Base-by-base conservation (phyloP, 2,888 invertebrate species). In the Stenodema calcarata region DNA sequence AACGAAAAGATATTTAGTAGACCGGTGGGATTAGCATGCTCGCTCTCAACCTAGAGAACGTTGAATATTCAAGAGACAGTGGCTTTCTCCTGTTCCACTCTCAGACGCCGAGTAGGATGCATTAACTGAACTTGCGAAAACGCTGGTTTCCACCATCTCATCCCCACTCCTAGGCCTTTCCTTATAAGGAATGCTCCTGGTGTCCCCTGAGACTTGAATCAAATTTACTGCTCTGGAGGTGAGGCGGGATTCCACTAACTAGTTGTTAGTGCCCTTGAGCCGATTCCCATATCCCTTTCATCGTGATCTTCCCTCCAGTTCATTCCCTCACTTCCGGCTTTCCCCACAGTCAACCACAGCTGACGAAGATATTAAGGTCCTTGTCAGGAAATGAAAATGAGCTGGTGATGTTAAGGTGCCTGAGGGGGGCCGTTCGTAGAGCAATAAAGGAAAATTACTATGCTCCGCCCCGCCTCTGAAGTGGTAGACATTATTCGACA, bases 401-500 rank as follows among this genome's bases (percentile, higher is more conserved):
- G 35, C 73, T n/a, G 73, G 35, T 7, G 73, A 73, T 73, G 73
- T 35, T 73, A 28, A 73, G 41, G 35, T 28, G 73, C 70, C 70
- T 30, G 28, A 70, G 70, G 70, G 70, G 28, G 30, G 30, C 28
- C 35, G 35, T 73, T 30, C 35, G 73, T 73, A 11, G 35, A 73
- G 73, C 73, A 73, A 73, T 73, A 73, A 73, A 35, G 73, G 73
- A 73, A 73, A 73, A 73, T 73, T 73, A 73, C 73, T 73, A 73
- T 18, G 23, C 62, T 4, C 62, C 62, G n/a, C 16, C 50, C n/a
- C n/a, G 62, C n/a, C 62, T 62, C 62, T 23, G 62, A 62, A 62
- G 62, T 18, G 62, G 62, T 62, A 23, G 54, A 54, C 54, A 62
- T 62, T 23, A 62, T 62, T 62, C 62, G 62, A 62, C 62, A 62